Evolutionary conservation across 2,888 invertebrate species (phyloP).

Genomic region (Anorthoa munda): DNA sequence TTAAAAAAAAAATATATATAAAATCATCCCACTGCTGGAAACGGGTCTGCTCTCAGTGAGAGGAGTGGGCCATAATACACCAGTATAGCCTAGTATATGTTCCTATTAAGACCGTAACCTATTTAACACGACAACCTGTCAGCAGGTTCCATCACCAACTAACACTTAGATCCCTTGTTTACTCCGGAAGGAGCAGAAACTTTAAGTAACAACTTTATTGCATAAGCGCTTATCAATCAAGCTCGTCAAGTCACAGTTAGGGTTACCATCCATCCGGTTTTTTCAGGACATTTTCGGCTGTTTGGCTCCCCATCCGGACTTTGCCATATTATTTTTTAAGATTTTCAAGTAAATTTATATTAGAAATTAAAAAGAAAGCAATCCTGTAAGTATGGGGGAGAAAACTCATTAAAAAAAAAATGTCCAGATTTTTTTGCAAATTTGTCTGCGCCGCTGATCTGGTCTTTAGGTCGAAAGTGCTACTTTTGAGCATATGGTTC

Average conservation of each 20-base stretch:
- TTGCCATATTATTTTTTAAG: too few species aligned
- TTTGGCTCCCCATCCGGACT: background rate
- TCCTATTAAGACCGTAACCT: slow-evolving; percentile 2
- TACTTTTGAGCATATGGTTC: too few species aligned
- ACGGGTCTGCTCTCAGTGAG: too few species aligned
- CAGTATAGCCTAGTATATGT: too few species aligned
- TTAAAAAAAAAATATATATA: too few species aligned
- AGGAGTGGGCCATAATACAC: too few species aligned
- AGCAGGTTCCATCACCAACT: background rate
- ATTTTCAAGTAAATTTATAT: too few species aligned
- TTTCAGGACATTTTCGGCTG: background rate
- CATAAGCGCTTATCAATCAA: slow-evolving; percentile 68
- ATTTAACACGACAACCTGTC: background rate
- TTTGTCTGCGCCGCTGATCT: too few species aligned
- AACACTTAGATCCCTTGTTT: slow-evolving; percentile 7
- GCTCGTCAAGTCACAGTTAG: slow-evolving; percentile 38
- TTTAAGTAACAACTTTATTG: slow-evolving; percentile 47
- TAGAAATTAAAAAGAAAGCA: too few species aligned
- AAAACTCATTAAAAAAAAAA: background rate
- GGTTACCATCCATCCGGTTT: background rate
- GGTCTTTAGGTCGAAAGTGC: too few species aligned
- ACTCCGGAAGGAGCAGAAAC: slow-evolving; percentile 43
- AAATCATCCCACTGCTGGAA: too few species aligned
- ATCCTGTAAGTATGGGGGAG: too few species aligned
- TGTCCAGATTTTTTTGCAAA: background rate